Base-by-base conservation (phyloP, 2,888 invertebrate genomes). In the Tetranychus truncatus region DNA sequence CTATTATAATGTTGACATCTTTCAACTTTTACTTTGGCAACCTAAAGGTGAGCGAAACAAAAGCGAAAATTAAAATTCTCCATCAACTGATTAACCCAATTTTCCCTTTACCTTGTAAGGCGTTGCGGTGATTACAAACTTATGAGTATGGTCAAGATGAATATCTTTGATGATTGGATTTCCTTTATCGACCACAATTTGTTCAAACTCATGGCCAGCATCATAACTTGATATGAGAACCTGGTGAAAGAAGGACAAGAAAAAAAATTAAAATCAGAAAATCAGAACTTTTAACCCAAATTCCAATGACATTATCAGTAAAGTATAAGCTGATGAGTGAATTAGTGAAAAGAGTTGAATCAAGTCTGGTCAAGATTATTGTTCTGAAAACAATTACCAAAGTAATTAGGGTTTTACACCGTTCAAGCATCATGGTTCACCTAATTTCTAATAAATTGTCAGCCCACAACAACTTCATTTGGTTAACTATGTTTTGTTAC, bases 141-240 rank as follows among this genome's bases (percentile, higher is more conserved):
- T 73, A 79, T 90, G 90, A 80, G 88, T 88, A 18, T 90, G 88
- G 78, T 94, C 91, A 80, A 95, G 86, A 78, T 88, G 88, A 79
- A 95, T 90, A 82, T 96, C 95, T 6, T 92, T 90, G 76, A 94
- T 84, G 79, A 96, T 89, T 80, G 89, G 88, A 71, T 89, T 89
- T 11, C 83, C 83, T 20, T 88, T 87, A 81, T 93, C 89, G 71
- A 95, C 88, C n/a, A 86, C 83, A 75, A 94, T 88, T 82, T 90
- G 90, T 81, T 91, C 93, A 82, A 95, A 96, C 82, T 92, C 89
- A 55, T 90, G 87, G 15, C 91, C 90, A 76, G 85, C 84, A 45
- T 85, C 81, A 18, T 81, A 86, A n/a, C 88, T 88, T 21, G 89
- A 88, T 65, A 91, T 84, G 55, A 91, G 82, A 83, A 88, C 82